These are phyloP conservation scores for Sphaeridia pumilis DNA, from an alignment of 2,888 invertebrate genomes.

Conservation along the genomic window DNA sequence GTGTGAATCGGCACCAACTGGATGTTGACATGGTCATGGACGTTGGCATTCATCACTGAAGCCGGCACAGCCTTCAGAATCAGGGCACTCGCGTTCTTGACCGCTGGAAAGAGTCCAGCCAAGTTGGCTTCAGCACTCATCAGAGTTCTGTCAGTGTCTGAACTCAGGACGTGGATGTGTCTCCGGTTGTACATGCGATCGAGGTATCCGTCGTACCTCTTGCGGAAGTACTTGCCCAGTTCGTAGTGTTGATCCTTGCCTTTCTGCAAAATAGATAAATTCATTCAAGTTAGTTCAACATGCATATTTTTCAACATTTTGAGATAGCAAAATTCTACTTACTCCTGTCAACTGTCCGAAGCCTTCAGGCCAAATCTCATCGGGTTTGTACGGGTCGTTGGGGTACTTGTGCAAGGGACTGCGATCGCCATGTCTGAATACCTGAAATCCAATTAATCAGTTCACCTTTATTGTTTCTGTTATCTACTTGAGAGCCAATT, in stretches of 20 bases:
- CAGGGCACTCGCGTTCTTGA: background rate
- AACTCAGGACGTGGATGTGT: constrained; percentile 50
- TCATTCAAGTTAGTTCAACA: background rate
- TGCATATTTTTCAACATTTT: background rate
- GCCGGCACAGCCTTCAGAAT: background rate
- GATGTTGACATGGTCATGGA: constrained; percentile 2
- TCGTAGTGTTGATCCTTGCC: constrained; percentile 44
- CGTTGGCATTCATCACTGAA: background rate
- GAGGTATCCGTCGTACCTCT: constrained; percentile 51
- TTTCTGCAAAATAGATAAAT: constrained; percentile 26
- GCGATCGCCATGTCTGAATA: constrained; percentile 73
- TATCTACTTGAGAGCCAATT: no score
- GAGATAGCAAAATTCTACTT: constrained; percentile 37
- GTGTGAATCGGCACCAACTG: constrained; percentile 38
- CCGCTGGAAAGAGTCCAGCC: constrained; percentile 47
- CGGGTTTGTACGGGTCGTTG: constrained; percentile 63
- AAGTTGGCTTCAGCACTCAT: constrained; percentile 73
- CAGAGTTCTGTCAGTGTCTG: constrained; percentile 68
- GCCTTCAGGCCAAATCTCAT: constrained; percentile 65
- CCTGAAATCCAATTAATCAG: constrained; percentile 41
- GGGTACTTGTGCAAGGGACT: constrained; percentile 63
- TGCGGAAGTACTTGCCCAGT: constrained; percentile 58
- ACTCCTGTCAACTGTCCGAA: constrained; percentile 70
- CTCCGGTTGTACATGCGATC: constrained; percentile 36
- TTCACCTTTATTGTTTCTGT: background rate